Base-by-base conservation (phyloP, 2,113 vertebrate species). In the Tragelaphus strepsiceros region DNA sequence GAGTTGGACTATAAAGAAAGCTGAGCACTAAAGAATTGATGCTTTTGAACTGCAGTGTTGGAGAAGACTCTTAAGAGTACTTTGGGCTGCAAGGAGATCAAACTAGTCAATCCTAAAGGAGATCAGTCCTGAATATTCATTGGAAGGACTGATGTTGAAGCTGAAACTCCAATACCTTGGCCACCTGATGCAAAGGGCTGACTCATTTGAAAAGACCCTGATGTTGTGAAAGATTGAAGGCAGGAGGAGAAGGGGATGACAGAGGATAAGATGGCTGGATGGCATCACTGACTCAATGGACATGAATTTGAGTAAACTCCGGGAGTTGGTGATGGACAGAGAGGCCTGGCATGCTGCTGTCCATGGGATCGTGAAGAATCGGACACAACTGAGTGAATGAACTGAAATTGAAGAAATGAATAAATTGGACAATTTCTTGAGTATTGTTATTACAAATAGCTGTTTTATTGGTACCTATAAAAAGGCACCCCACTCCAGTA, bases 21-120 rank as follows among this genome's bases (percentile, higher is more conserved):
- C 30, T 64, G 62, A 64, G 7, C 0, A 0, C 62, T 0, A 0
- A 64, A 64, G 62, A 64, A n/a, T 4, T 64, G 62, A n/a, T 64
- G 62, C 6, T n/a, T 64, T 64, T 8, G 7, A 64, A 32, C 15
- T 64, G 30, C n/a, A 7, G 62, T n/a, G 15, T 0, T 64, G 61
- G 28, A 30, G 30, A 64, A n/a, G 7, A 17, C 7, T 64, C 30
- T 17, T 17, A 15, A n/a, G 62, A 64, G 30, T 64, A 7, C 15
- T 30, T n/a, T 64, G 62, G 32, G 8, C 15, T 64, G 30, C 62
- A 64, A 64, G 15, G 30, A n/a, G 30, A 64, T 9, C 7, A 3
- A 64, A 17, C 1, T 0, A 64, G 7, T 17, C 62, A 3, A 64
- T 17, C 30, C 62, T n/a, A n/a, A 64, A 64, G 62, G 30, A 64